Evolutionary conservation across 2,888 invertebrate species (phyloP).

Genomic region (Alloplasta piceator): DNA sequence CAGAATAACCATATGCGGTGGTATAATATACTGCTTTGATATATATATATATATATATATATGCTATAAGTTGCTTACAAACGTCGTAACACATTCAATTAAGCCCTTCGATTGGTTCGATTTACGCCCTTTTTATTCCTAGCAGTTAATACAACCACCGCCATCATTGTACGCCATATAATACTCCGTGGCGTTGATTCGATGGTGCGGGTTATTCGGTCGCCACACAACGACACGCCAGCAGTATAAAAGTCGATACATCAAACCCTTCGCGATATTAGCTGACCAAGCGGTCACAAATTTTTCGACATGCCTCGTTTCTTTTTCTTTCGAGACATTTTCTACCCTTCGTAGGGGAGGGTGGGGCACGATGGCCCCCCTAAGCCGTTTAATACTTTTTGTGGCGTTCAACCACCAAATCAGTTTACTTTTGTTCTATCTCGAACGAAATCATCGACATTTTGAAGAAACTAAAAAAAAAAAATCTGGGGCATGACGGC

Average conservation of each 20-base stretch:
- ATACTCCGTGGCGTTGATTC: too few relatives aligned
- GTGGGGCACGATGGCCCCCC: too few relatives aligned
- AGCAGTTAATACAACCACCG: too few relatives aligned
- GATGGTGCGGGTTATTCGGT: neutral
- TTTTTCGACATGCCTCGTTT: conserved; percentile 36
- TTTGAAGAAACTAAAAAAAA: too few relatives aligned
- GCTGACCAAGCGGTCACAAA: conserved; percentile 68
- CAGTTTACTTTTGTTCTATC: too few relatives aligned
- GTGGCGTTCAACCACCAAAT: too few relatives aligned
- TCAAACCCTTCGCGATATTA: conserved; percentile 68
- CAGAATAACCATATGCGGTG: conserved; percentile 49
- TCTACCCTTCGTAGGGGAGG: neutral
- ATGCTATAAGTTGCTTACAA: neutral
- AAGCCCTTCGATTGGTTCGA: too few relatives aligned
- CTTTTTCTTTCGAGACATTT: neutral
- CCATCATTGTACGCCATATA: too few relatives aligned
- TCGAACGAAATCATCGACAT: too few relatives aligned
- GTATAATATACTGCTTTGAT: conserved; percentile 21
- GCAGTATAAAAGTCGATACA: conserved; percentile 66
- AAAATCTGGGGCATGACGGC: too few relatives aligned
- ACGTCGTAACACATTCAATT: neutral
- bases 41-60: conserved; percentile 21
- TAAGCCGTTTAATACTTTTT: too few relatives aligned
- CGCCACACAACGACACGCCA: neutral
- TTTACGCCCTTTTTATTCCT: too few relatives aligned